Percentiles rank a stretch among this genome's conserved stretches.
phyloP scores from a whole-genome alignment of 2,113 vertebrate species.

The Halcyon malimbica region DNA sequence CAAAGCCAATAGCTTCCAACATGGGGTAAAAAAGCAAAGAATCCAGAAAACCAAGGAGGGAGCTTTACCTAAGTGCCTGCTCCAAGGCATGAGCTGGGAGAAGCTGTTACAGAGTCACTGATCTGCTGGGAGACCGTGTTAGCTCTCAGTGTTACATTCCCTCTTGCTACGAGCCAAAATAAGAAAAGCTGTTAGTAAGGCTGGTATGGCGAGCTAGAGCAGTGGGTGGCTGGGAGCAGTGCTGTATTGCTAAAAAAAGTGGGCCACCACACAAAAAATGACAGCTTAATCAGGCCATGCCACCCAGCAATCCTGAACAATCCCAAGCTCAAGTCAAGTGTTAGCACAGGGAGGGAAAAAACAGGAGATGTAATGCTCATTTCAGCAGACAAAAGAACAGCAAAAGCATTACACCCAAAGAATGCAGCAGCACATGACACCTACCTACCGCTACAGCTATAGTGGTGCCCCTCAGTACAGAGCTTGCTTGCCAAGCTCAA shows the following conservation, averaged over 20 bases:
- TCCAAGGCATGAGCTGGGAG: background rate
- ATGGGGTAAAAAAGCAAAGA: background rate
- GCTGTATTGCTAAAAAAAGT: background rate
- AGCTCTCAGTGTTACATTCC: background rate
- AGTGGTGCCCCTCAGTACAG: background rate
- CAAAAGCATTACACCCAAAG: fast-evolving
- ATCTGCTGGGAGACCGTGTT: fast-evolving
- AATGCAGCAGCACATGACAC: fast-evolving
- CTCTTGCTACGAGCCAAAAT: background rate
- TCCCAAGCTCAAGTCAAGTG: background rate
- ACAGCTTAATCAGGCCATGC: background rate
- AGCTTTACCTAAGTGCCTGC: background rate
- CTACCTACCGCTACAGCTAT: background rate
- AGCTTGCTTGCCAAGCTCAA: background rate
- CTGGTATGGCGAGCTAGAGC: background rate
- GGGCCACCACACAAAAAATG: background rate
- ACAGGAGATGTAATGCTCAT: background rate
- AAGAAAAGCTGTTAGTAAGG: background rate
- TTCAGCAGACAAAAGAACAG: background rate
- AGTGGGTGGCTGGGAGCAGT: background rate
- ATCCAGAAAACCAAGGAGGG: background rate
- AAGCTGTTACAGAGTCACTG: background rate
- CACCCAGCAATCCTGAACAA: background rate
- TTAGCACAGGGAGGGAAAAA: background rate
- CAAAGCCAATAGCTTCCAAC: background rate